These are phyloP conservation scores for Sitobion miscanthi DNA, from an alignment of 1,140 invertebrate genomes.

Conservation along the genomic window DNA sequence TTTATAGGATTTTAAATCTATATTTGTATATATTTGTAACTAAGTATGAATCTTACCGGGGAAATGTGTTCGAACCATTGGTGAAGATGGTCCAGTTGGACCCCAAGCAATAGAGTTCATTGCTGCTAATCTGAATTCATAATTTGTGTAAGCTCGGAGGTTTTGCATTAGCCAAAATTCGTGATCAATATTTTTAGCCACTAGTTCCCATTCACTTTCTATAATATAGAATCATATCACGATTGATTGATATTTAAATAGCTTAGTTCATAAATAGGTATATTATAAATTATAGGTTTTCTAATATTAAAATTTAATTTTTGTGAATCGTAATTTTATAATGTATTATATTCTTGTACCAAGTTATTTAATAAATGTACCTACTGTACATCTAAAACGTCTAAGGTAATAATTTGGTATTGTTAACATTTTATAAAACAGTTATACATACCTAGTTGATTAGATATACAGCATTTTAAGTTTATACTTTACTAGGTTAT, in stretches of 20 bases:
- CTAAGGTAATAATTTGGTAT: background rate
- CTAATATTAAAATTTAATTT: background rate
- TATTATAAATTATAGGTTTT: background rate
- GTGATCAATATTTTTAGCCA: conserved; percentile 88
- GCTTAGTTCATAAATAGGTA: background rate
- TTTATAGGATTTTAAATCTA: background rate
- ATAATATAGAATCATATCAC: conserved; percentile 60
- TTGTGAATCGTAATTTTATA: background rate
- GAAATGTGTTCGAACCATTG: conserved; percentile 69
- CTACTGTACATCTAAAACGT: background rate
- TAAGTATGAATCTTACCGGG: conserved; percentile 20
- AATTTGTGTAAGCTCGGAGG: conserved; percentile 78
- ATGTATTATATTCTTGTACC: background rate
- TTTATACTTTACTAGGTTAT: background rate
- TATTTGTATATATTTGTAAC: background rate
- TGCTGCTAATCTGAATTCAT: conserved; percentile 88
- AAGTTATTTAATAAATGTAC: background rate
- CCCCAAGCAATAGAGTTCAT: conserved; percentile 94
- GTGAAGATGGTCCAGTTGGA: conserved; percentile 77
- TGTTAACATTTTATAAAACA: background rate
- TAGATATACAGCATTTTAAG: no score
- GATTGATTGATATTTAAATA: background rate
- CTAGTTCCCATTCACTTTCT: conserved; percentile 83
- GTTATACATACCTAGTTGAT: background rate
- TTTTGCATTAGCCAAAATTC: conserved; percentile 87